Evolutionary conservation across 2,113 vertebrate species (phyloP), one percentile per base, ranked within the genome.

Genomic region (Chrysochloris asiatica): DNA sequence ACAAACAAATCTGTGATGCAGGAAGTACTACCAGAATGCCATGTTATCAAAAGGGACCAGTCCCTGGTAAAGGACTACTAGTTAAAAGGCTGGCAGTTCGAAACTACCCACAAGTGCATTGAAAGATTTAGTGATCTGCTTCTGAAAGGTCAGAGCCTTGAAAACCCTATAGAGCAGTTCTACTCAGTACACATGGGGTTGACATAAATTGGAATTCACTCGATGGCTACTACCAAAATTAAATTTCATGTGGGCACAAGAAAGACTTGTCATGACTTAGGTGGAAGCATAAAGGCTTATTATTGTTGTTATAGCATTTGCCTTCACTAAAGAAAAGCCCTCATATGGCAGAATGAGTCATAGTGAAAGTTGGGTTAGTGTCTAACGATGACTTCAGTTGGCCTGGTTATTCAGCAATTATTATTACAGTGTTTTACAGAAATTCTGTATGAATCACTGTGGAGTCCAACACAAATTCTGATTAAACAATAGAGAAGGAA

Each of bases 381-480:
- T 83, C 17, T 73, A 38, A 80, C 59, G 33, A 86, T 88, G 24
- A 56, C 21, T 95, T 88, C 50, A 41, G 83, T 85, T 79, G 63
- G 30, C 17, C 11, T 73, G 22, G 4, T 73, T 85, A 67, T 82
- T 73, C 28, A 88, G 56, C 9, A 86, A 24, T 36, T 79, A 22
- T 36, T 79, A 22, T 22, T 24, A 52, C 4, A 21, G 19, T 82
- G 24, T 16, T 69, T 86, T 76, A 72, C 93, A 11, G 26, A 86
- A 71, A 1, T 75, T 7, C 26, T 21, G 0, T 3, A 50, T 26
- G 82, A 48, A 75, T 12, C 54, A 3, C 14, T 83, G 6, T 94
- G 1, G 8, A 45, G 30, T 47, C 9, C 43, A 13, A 54, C 11
- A 77, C 41, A 54, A 59, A 47, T 48, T 90, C 45, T 89, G 21